These are phyloP conservation scores for Ectropis grisescens DNA, from an alignment of 1,140 invertebrate genomes.

Conservation along the genomic window DNA sequence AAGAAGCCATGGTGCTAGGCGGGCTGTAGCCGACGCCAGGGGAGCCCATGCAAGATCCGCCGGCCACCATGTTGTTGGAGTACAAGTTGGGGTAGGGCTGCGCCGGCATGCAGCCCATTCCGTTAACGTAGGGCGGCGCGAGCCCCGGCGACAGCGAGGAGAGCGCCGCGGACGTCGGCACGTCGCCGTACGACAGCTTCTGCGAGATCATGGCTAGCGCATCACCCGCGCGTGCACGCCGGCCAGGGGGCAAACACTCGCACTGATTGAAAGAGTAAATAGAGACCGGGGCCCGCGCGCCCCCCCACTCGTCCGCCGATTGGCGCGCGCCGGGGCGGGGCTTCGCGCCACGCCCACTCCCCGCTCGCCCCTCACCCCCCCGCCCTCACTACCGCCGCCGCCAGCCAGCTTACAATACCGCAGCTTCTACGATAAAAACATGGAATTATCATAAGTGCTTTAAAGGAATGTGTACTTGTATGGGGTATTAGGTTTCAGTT, in stretches of 20 bases:
- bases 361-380: conserved; percentile 5
- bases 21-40: conserved; percentile 79
- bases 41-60: conserved; percentile 76
- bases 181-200: conserved; percentile 70
- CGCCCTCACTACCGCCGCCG: conserved; percentile 9
- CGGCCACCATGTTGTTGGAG: conserved; percentile 75
- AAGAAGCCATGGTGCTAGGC: conserved; percentile 80
- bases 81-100: conserved; percentile 73
- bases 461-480: conserved; percentile 56
- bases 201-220: conserved; percentile 71
- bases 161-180: conserved; percentile 68
- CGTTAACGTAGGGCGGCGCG: conserved; percentile 85
- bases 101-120: conserved; percentile 82
- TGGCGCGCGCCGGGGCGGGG: conserved; percentile 38
- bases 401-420: conserved; percentile 52
- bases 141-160: conserved; percentile 68
- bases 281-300: conserved; percentile 51
- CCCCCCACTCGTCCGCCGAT: conserved; percentile 47
- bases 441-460: conserved; percentile 66
- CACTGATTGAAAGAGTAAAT: conserved; percentile 71
- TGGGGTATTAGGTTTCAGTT: conserved; percentile 17
- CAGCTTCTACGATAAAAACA: conserved; percentile 60
- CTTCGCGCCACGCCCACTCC: conserved; percentile 15
- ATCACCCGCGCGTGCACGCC: conserved; percentile 67
- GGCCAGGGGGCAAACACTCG: conserved; percentile 65